Evolutionary conservation across 2,797 vertebrate species (phyloP), one percentile per base, ranked within the genome.

Genomic region (Phylloscopus collybita): DNA sequence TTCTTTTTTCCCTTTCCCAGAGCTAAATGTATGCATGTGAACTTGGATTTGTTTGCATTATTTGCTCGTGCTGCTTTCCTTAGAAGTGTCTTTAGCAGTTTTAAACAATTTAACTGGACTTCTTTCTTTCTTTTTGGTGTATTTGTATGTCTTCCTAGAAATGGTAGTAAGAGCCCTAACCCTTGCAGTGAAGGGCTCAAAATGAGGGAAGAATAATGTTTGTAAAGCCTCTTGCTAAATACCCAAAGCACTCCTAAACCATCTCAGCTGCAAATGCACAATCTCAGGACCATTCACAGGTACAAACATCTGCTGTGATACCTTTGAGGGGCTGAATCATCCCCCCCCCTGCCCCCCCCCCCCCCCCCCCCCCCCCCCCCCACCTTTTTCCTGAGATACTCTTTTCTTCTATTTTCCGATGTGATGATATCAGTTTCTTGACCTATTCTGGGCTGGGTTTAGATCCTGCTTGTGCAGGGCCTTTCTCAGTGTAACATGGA

Each of bases 361-460:
- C 34, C 34, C 34, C 34, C 34, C 34, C 20, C 5, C 34, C 34
- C 34, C 34, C 34, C 34, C 34, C 34, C 34, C 34, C 34, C 34
- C 34, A 10, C 5, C 6, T 56, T 74, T 57, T 30, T 9, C 8
- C 5, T 40, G n/a, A 45, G 61, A 12, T 54, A 11, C 22, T 53
- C 4, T 54, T 78, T 92, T 40, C 40, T 34, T 81, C 13, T 23
- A 0, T 44, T 75, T 64, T 45, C 30, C 2, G 0, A 15, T 51
- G 18, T 9, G 42, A 62, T 17, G 9, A 6, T 53, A 15, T 0
- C 0, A 0, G 42, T 81, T 74, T 75, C 47, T 66, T 0, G 1
- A 71, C 27, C 13, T 69, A 0, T 61, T 81, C 47, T 62, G 56
- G 38, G 27, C 44, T 32, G 65, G 60, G 45, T n/a, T 94, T 67